phyloP scores from a whole-genome alignment of 2,797 vertebrate species.

The Oreochromis mossambicus region DNA sequence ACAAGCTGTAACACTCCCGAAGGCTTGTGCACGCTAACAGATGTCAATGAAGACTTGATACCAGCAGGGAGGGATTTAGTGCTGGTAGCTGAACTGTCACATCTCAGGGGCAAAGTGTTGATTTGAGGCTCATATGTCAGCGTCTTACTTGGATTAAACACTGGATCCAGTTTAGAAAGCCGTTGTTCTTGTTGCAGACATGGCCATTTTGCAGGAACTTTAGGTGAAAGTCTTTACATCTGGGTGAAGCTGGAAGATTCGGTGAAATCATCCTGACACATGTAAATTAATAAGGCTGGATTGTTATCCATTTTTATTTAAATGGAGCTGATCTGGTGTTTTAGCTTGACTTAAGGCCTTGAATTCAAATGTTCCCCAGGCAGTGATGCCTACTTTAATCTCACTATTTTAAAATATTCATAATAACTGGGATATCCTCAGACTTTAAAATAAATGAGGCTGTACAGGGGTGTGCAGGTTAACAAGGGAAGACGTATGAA shows the following conservation, averaged over 20 bases:
- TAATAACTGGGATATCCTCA: accelerated
- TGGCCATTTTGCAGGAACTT: background rate
- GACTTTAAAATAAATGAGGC: background rate
- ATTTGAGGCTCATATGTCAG: background rate
- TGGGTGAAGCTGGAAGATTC: background rate
- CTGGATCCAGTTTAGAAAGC: background rate
- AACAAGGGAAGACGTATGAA: background rate
- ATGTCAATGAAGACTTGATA: background rate
- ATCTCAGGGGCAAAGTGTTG: background rate
- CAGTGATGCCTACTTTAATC: background rate
- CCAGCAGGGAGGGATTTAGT: background rate
- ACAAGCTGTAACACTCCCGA: background rate
- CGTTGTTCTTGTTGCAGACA: background rate
- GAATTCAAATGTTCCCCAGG: background rate
- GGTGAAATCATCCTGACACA: background rate
- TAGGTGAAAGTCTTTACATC: background rate
- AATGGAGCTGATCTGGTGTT: background rate
- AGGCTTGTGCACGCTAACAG: background rate
- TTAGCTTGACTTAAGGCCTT: background rate
- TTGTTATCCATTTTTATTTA: background rate
- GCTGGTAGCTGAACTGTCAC: background rate
- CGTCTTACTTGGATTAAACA: background rate
- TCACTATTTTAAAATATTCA: background rate
- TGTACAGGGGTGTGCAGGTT: background rate
- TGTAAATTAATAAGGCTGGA: background rate